Percentiles rank a stretch among this genome's conserved stretches.
Conservation (phyloP, 2,113 vertebrate species). For the Ictalurus furcatus region DNA sequence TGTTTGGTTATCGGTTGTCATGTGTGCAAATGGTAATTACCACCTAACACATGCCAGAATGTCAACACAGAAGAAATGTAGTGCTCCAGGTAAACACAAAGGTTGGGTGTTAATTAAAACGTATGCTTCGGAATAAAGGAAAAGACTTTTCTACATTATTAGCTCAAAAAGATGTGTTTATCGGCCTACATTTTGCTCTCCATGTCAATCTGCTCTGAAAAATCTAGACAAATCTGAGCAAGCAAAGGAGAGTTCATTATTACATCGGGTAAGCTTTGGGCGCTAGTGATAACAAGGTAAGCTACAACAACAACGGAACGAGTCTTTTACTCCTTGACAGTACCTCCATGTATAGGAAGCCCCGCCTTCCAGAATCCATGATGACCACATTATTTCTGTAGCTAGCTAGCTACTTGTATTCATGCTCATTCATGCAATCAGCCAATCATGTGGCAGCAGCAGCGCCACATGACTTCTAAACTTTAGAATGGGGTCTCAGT, state of each 20-base stretch:
- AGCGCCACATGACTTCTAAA: not conserved
- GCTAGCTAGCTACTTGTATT: not conserved
- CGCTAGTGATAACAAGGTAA: not conserved
- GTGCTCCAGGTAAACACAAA: slow-evolving; percentile 42
- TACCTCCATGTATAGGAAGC: not conserved
- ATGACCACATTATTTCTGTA: not conserved
- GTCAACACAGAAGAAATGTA: slow-evolving; percentile 25
- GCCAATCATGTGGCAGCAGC: not conserved
- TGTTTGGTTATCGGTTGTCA: slow-evolving; percentile 47
- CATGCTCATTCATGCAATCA: not conserved
- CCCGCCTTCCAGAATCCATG: not conserved
- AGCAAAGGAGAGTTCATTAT: not conserved
- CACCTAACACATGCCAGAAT: slow-evolving; percentile 41
- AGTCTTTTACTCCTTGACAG: not conserved
- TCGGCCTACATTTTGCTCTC: not conserved
- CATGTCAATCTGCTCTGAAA: not conserved
- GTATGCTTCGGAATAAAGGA: slow-evolving; percentile 18
- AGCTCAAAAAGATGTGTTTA: not conserved
- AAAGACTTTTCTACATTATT: not conserved
- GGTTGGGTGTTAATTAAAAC: slow-evolving; percentile 37
- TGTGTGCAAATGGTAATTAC: slow-evolving; percentile 43
- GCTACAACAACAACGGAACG: not conserved
- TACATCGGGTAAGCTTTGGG: not conserved
- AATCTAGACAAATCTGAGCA: not conserved
- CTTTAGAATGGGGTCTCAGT: not conserved